A percentile compares a stretch with the other conserved stretches of the same genome.
phyloP scores from a whole-genome alignment of 2,113 vertebrate genomes.

The Monopterus albus region DNA sequence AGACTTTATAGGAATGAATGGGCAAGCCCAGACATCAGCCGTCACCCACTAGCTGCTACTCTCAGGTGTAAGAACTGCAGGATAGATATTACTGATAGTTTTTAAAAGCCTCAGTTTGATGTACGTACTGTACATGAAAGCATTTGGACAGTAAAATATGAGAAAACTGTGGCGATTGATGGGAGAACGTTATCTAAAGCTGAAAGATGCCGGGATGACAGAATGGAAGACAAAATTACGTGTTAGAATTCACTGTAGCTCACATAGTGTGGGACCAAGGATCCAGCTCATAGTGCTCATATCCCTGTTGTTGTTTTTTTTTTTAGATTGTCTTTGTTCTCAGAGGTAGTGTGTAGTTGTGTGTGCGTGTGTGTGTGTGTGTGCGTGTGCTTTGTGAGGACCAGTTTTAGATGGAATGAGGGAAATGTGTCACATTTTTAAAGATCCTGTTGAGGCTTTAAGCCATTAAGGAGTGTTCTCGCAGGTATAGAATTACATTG shows the following conservation, averaged over 20 bases:
- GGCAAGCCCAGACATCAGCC: conserved; percentile 50
- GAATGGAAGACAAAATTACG: conserved; percentile 5
- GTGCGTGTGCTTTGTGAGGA: not conserved
- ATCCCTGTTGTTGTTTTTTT: too few relatives aligned
- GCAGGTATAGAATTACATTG: not conserved
- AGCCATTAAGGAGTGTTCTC: not conserved
- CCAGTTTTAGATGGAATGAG: too few relatives aligned
- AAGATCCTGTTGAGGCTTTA: not conserved
- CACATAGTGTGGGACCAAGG: too few relatives aligned
- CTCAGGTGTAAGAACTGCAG: not conserved
- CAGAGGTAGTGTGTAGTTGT: not conserved
- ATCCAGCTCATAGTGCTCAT: too few relatives aligned
- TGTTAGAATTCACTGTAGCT: not conserved
- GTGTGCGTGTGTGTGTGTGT: not conserved
- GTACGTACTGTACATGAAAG: not conserved
- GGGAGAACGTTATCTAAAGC: conserved; percentile 5
- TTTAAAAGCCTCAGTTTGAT: conserved; percentile 9
- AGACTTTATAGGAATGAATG: conserved; percentile 37
- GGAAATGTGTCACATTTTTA: not conserved
- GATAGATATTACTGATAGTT: conserved; percentile 9
- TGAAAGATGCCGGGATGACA: conserved; percentile 49
- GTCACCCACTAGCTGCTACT: not conserved
- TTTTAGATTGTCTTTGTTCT: conserved; percentile 18
- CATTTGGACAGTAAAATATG: conserved; percentile 63
- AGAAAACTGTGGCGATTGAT: conserved; percentile 60